Conservation (phyloP, 2,888 invertebrate species). For the Chironomus tentans region DNA sequence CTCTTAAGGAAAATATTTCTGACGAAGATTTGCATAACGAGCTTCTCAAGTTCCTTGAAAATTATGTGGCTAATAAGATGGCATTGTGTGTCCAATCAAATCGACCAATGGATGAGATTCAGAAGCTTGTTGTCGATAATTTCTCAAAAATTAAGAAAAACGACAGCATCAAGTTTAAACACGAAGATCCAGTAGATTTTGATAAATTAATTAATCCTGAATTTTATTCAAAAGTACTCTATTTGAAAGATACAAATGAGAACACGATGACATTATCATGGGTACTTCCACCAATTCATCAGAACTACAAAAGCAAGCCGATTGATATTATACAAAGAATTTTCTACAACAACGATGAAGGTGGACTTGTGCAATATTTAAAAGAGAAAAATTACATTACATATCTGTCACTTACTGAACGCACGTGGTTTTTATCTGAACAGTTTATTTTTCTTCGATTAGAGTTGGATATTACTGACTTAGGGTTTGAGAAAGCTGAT, state of each 20-base stretch:
- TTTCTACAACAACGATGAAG: conserved; percentile 77
- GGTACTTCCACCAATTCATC: conserved; percentile 36
- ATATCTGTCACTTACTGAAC: conserved; percentile 62
- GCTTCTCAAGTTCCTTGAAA: conserved; percentile 62
- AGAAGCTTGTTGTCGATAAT: conserved; percentile 28
- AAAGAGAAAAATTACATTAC: conserved; percentile 51
- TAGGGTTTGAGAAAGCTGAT: conserved; percentile 60
- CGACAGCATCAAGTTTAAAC: neutral
- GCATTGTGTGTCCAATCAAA: conserved; percentile 69
- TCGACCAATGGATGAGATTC: conserved; percentile 38
- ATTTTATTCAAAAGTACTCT: conserved; percentile 45
- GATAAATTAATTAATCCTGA: conserved; percentile 33
- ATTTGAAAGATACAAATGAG: conserved; percentile 56
- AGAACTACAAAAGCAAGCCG: conserved; percentile 40
- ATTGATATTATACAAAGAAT: conserved; percentile 65
- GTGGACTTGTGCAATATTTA: conserved; percentile 67
- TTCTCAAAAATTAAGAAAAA: neutral
- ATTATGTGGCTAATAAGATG: conserved; percentile 83
- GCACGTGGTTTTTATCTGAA: too few relatives aligned
- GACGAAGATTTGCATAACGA: conserved; percentile 59
- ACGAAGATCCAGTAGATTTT: neutral
- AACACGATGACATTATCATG: conserved; percentile 50
- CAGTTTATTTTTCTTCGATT: conserved; percentile 60
- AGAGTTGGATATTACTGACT: conserved; percentile 64
- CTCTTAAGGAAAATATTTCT: conserved; percentile 56